Evolutionary conservation across 2,797 vertebrate genomes (phyloP), one percentile per base, ranked within the genome.

Genomic region (Luscinia megarhynchos): DNA sequence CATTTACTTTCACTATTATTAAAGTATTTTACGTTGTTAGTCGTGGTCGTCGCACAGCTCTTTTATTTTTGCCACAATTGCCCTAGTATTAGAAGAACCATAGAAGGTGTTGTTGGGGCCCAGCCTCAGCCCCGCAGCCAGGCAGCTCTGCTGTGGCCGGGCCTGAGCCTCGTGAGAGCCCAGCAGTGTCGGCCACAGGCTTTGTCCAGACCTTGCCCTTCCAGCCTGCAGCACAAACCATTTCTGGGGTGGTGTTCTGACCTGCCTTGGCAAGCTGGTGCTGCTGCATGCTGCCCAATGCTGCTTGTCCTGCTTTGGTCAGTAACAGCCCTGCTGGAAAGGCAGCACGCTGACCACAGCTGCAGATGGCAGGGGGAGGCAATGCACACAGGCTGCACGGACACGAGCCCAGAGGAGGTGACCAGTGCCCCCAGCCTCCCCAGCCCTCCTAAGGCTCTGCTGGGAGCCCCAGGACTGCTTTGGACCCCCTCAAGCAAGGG

Each of bases 91-190:
- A 43, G 41, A 43, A 3, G 41, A 43, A 7, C 41, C 8, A 8
- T 43, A 6, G 8, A 43, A 10, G 18, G 41, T 17, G 9, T 19
- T 41, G 41, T 41, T 4, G 43, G 41, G 18, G 43, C 43, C 43
- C 43, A 5, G 8, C 9, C 41, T 43, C 43, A 10, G 38, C 34
- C 34, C 34, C 34, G 34, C 34, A 34, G 34, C 34, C 34, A 34
- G 40, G 40, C 41, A 15, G 48, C 48, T 15, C 24, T 48, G 46
- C 46, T 15, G 10, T 2, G 2, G 54, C 7, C 36, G 72, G 13
- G 20, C 4, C 13, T 48, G 41, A 73, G 46, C 32, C 32, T 43
- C 1, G 0, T 3, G 29, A 51, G 26, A 59, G 50, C 24, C 1
- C 9, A 7, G 29, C 16, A 8, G 46, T 18, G 16, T 2, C 46